A percentile compares a stretch with the other conserved stretches of the same genome.
Evolutionary conservation across 1,140 invertebrate species (phyloP).

Genomic region (Temnothorax longispinosus): DNA sequence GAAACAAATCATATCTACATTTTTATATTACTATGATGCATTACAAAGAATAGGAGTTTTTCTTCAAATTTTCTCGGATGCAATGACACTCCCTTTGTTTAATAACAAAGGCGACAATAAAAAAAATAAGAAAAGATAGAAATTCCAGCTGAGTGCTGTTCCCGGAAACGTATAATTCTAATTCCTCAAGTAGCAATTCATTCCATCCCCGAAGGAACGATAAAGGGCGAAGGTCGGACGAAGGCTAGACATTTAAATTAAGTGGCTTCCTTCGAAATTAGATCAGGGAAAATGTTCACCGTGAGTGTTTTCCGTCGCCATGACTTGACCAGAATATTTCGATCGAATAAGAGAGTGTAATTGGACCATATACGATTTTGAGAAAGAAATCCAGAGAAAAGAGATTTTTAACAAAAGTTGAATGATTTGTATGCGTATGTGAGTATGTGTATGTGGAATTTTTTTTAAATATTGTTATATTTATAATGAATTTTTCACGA

Average conservation of each 20-base stretch:
- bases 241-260: conserved; percentile 83
- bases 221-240: conserved; percentile 71
- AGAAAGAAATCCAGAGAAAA: not conserved
- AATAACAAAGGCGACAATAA: not conserved
- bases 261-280: conserved; percentile 84
- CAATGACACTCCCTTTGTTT: not conserved
- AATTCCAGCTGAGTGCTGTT: conserved; percentile 32
- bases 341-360: not conserved
- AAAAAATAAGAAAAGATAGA: not conserved
- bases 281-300: conserved; percentile 76
- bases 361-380: not conserved
- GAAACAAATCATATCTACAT: not conserved
- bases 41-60: not conserved
- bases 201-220: conserved; percentile 80
- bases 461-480: not conserved
- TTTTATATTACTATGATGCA: not conserved
- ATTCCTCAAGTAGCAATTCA: conserved; percentile 84
- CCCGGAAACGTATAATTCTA: conserved; percentile 82
- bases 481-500: not conserved
- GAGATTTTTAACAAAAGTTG: not conserved
- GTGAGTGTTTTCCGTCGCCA: conserved; percentile 47
- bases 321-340: conserved; percentile 32
- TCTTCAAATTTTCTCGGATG: not conserved
- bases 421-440: not conserved
- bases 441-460: not conserved